Conservation (phyloP, 2,888 invertebrate species). For the Pollenia amentaria region DNA sequence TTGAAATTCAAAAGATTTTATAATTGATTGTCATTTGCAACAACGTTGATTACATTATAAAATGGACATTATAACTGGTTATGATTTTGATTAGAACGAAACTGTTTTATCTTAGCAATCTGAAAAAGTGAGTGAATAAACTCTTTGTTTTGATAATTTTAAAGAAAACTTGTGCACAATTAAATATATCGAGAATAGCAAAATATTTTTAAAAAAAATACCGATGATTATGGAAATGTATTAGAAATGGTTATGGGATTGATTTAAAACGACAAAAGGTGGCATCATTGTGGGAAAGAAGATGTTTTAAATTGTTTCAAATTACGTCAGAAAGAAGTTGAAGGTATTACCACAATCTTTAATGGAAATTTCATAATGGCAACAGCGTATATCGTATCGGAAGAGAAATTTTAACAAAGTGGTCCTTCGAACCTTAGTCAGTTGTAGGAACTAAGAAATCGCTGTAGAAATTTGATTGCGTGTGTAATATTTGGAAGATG, state of each 20-base stretch:
- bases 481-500: no score
- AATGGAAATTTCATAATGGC: no score
- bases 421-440: no score
- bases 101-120: not conserved
- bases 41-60: not conserved
- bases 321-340: not conserved
- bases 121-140: not conserved
- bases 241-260: not conserved
- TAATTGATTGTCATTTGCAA: slow-evolving; percentile 23
- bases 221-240: not conserved
- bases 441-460: no score
- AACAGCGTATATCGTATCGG: no score
- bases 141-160: not conserved
- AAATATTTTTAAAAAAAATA: not conserved
- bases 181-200: not conserved
- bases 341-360: not conserved
- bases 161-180: not conserved
- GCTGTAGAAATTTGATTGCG: no score
- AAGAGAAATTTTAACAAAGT: no score
- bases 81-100: slow-evolving; percentile 1
- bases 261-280: not conserved
- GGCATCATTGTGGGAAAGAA: no score
- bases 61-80: not conserved
- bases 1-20: slow-evolving; percentile 38
- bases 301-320: not conserved